Evolutionary conservation across 37 sponge, comb jelly and placozoan species (phyloP).

Genomic region (Bolinopsis microptera): DNA sequence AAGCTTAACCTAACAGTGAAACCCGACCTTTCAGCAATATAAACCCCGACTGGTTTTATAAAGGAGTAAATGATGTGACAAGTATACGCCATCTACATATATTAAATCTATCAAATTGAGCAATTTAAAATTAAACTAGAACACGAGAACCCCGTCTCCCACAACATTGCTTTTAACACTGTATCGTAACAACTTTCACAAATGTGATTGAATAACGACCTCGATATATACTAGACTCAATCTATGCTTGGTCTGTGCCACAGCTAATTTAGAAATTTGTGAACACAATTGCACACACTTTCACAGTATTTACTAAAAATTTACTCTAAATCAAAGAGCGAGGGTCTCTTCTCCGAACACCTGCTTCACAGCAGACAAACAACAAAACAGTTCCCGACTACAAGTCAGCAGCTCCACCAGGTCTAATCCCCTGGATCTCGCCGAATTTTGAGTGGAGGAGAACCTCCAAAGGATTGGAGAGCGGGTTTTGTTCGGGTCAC

Average conservation of each 20-base stretch:
- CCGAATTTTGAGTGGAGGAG: neutral
- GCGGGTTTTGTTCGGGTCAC: neutral
- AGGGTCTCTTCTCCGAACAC: neutral
- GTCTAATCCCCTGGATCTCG: neutral
- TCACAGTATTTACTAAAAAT: neutral
- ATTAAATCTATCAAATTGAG: neutral
- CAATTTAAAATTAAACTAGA: neutral
- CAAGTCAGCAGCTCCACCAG: neutral
- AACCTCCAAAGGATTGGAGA: no score
- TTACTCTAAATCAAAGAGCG: neutral
- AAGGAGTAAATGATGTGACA: neutral
- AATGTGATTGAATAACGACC: neutral
- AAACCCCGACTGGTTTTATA: no score
- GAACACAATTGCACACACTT: no score
- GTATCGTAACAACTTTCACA: neutral
- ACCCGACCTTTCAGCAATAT: no score
- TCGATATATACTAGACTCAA: no score
- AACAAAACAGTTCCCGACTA: neutral
- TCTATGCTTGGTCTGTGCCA: no score
- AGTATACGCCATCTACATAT: neutral
- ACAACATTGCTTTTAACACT: neutral
- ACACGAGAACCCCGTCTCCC: neutral
- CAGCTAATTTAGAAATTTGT: no score
- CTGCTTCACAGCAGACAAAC: neutral
- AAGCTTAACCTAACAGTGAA: no score